Base-by-base conservation (phyloP, 2,888 invertebrate genomes). In the Altica lythri region DNA sequence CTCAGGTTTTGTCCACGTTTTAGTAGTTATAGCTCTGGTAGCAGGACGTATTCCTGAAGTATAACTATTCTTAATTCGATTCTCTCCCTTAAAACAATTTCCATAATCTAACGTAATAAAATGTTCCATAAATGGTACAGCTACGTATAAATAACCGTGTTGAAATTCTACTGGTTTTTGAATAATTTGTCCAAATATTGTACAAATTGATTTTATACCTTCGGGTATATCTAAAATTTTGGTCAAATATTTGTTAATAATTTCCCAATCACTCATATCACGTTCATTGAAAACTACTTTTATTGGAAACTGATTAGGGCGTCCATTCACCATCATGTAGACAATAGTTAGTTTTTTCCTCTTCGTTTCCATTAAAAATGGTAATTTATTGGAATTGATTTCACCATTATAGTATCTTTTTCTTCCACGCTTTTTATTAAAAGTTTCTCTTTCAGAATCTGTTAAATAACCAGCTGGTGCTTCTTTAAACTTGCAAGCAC, bases 211-310 rank as follows among this genome's bases (percentile, higher is more conserved):
- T 17, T 49, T 43, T 4, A 57, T 57, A 18, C 57, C 54, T 37
- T 54, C 52, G 6, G 57, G 57, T 12, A 57, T 50, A 40, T 57
- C 57, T 40, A 57, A 44, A 14, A 54, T 40, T 22, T 54, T 54
- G 6, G 54, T 19, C 25, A 57, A 17, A 42, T 35, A 57, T 17
- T 34, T 38, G 6, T 51, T 29, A 9, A 32, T 54, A 9, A 52
- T 14, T 9, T 44, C 48, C 57, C 57, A 57, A 10, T 47, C 17
- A 5, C 8, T 13, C 34, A 57, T 10, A 16, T 57, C 57, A 1
- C 12, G 34, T 12, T 48, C 51, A 25, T 54, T 57, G 27, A 57
- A 40, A 17, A 57, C 57, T 9, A 54, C 43, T 42, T 57, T 57
- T n/a, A 43, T 17, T 2, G 57, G 54, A 2, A 12, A 44, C 22